These are phyloP conservation scores for Prenolepis imparis DNA, from an alignment of 2,888 invertebrate genomes.

Conservation along the genomic window DNA sequence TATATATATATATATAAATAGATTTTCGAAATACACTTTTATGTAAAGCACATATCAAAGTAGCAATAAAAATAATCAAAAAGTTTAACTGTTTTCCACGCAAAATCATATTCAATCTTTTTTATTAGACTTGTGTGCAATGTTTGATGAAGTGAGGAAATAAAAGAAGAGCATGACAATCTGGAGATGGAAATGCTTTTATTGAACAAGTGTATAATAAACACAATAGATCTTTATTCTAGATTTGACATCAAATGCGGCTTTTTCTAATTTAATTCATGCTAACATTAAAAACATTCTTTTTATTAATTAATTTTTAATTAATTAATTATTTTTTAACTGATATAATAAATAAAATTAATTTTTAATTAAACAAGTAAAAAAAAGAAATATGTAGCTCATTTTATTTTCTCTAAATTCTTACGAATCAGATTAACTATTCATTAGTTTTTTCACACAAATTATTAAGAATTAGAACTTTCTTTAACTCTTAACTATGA, in stretches of 20 bases:
- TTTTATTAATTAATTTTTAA: constrained; percentile 1
- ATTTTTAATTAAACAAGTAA: not conserved
- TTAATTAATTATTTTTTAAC: not conserved
- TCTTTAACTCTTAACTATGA: constrained; percentile 12
- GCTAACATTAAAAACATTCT: not conserved
- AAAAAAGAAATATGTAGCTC: not conserved
- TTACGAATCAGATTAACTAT: not conserved
- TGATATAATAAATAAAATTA: not conserved
- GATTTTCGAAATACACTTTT: not conserved
- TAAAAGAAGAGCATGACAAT: not conserved
- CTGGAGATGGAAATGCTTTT: not conserved
- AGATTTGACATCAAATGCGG: not conserved
- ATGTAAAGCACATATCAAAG: not conserved
- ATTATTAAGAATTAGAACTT: not conserved
- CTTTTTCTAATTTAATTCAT: not conserved
- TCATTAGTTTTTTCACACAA: not conserved
- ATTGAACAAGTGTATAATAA: not conserved
- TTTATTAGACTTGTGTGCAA: constrained; percentile 50
- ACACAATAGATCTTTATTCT: not conserved
- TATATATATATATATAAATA: not conserved
- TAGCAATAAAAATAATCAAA: constrained; percentile 9
- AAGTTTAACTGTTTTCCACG: constrained; percentile 41
- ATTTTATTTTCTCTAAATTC: not conserved
- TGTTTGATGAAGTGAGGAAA: not conserved
- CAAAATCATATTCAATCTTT: constrained; percentile 49